Percentiles rank a stretch among this genome's conserved stretches.
phyloP scores from a whole-genome alignment of 2,797 vertebrate species.

The Clarias pachynema region DNA sequence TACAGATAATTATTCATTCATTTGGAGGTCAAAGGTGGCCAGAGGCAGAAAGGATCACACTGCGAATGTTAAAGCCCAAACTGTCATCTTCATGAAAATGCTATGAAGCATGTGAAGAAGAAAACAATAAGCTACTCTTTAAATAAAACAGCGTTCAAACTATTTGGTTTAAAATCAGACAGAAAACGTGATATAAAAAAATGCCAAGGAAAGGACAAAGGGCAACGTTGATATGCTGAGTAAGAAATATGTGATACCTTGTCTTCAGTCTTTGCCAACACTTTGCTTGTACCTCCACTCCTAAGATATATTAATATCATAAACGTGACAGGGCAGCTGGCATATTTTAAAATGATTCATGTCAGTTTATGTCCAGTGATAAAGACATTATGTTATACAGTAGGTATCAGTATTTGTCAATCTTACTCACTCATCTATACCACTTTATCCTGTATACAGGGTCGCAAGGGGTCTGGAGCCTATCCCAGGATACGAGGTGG shows the following conservation, averaged over 20 bases:
- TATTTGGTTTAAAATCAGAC: background rate
- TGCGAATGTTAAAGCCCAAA: constrained; percentile 7
- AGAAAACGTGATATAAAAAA: background rate
- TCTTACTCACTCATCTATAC: no score
- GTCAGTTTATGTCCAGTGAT: background rate
- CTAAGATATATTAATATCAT: constrained; percentile 3
- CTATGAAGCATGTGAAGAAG: background rate
- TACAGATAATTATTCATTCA: constrained; percentile 38
- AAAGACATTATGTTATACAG: background rate
- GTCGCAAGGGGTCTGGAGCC: no score
- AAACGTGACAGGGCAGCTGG: background rate
- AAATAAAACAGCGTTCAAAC: background rate
- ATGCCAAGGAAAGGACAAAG: background rate
- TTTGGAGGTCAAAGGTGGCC: constrained; percentile 26
- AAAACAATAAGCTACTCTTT: background rate
- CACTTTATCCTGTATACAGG: no score
- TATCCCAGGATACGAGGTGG: no score
- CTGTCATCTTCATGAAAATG: background rate
- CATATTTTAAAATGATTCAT: background rate
- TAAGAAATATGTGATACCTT: background rate
- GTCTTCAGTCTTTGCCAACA: constrained; percentile 4
- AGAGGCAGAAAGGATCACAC: background rate
- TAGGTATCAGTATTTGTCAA: background rate
- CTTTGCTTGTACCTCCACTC: background rate
- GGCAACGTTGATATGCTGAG: background rate